Conservation (phyloP, 2,797 vertebrate species). For the Gadopsis marmoratus region DNA sequence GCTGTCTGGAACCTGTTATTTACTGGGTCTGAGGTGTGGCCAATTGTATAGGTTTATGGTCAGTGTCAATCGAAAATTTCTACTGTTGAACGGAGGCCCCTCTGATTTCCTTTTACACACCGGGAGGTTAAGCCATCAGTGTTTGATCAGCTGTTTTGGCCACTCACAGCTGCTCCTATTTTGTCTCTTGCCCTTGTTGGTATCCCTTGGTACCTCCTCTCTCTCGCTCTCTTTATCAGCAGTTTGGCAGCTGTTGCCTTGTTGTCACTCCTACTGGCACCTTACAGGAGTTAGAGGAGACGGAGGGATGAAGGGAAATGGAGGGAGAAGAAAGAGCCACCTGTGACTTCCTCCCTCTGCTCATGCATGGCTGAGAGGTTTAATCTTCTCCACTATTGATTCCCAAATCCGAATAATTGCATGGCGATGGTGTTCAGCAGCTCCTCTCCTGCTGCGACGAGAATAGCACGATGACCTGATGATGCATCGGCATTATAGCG, state of each 20-base stretch:
- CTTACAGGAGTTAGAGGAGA: constrained; percentile 44
- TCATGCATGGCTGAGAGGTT: constrained; percentile 51
- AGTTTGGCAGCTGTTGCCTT: constrained; percentile 79
- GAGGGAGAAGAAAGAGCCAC: constrained; percentile 52
- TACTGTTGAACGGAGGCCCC: constrained; percentile 8
- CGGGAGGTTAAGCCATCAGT: constrained; percentile 61
- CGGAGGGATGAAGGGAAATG: constrained; percentile 43
- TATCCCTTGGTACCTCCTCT: constrained; percentile 46
- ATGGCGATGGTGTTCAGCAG: constrained; percentile 47
- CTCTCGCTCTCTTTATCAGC: constrained; percentile 45
- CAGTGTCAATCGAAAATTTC: constrained; percentile 36
- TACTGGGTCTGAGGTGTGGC: constrained; percentile 16
- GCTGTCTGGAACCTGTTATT: constrained; percentile 17
- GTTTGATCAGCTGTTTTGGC: constrained; percentile 84
- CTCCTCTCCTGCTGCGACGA: constrained; percentile 45
- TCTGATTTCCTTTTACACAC: constrained; percentile 56
- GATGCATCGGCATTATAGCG: constrained; percentile 47
- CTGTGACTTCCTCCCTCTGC: constrained; percentile 66
- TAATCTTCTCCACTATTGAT: constrained; percentile 72
- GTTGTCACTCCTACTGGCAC: constrained; percentile 68
- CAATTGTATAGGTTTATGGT: constrained; percentile 26
- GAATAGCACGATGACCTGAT: constrained; percentile 75
- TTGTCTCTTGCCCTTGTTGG: constrained; percentile 63
- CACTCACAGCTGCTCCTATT: constrained; percentile 77
- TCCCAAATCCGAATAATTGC: constrained; percentile 60